Conservation (phyloP, 2,888 invertebrate species). For the Eurytoma adleriae region DNA sequence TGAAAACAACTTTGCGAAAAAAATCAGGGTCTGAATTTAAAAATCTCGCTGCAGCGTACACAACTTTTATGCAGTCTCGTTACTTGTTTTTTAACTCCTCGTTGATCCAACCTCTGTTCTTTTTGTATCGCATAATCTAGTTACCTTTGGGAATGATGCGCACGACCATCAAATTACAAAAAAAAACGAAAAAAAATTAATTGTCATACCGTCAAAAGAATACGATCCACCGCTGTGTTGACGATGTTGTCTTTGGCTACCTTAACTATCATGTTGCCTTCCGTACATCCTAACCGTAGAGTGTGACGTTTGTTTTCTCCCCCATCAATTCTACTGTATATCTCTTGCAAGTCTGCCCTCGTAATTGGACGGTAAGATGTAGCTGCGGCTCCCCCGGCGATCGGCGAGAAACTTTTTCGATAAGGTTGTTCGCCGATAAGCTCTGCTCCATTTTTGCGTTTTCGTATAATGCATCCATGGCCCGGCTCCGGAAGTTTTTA, state of each 20-base stretch:
- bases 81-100: conserved; percentile 12
- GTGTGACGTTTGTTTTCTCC: not conserved
- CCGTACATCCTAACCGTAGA: too few species aligned
- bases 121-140: not conserved
- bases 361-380: conserved; percentile 14
- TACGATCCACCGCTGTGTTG: not conserved
- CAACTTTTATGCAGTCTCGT: not conserved
- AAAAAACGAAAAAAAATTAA: too few species aligned
- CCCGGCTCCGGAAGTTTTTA: conserved; percentile 4
- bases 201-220: not conserved
- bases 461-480: conserved; percentile 3
- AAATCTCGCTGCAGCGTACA: not conserved
- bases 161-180: not conserved
- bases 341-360: conserved; percentile 7
- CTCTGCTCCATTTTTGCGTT: conserved; percentile 16
- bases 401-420: conserved; percentile 43
- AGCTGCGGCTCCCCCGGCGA: not conserved
- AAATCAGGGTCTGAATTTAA: not conserved
- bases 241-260: conserved; percentile 14
- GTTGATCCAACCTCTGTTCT: not conserved
- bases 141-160: not conserved
- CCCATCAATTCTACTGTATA: not conserved
- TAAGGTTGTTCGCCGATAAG: conserved; percentile 28
- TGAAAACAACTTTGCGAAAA: too few species aligned
- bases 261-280: not conserved